Conservation (phyloP, 1,140 invertebrate species). For the Vollenhovia emeryi region DNA sequence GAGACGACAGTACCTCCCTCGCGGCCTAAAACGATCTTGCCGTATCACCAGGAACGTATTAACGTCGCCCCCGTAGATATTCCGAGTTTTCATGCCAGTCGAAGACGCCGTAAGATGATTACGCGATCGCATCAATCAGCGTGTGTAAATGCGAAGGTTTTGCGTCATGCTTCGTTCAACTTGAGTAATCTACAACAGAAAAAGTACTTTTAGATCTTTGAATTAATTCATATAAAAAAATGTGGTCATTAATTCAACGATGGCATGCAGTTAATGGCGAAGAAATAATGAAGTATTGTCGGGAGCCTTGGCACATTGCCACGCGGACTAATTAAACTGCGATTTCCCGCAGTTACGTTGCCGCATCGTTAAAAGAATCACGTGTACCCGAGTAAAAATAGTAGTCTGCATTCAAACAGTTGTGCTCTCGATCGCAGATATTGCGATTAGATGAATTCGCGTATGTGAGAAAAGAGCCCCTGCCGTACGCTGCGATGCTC, state of each 20-base stretch:
- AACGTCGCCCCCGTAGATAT: background rate
- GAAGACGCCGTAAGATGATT: background rate
- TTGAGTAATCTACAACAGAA: background rate
- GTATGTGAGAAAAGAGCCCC: background rate
- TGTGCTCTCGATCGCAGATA: background rate
- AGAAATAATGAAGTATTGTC: background rate
- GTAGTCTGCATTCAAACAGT: background rate
- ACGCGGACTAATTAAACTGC: background rate
- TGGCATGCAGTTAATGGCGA: background rate
- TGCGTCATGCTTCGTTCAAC: background rate
- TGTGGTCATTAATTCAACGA: background rate
- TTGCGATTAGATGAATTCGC: background rate
- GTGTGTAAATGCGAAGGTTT: background rate
- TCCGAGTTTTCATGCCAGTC: background rate
- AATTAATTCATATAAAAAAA: background rate
- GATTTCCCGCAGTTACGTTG: background rate
- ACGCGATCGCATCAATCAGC: background rate
- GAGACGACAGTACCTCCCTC: background rate
- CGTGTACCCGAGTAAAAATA: conserved; percentile 9
- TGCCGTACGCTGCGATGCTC: too few species aligned
- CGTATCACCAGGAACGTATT: conserved; percentile 22
- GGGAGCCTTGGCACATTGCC: background rate
- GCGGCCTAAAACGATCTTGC: conserved; percentile 1
- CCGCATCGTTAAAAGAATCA: background rate
- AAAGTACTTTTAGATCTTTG: background rate